Evolutionary conservation across 2,888 invertebrate species (phyloP).

Genomic region (Leuctra nigra): DNA sequence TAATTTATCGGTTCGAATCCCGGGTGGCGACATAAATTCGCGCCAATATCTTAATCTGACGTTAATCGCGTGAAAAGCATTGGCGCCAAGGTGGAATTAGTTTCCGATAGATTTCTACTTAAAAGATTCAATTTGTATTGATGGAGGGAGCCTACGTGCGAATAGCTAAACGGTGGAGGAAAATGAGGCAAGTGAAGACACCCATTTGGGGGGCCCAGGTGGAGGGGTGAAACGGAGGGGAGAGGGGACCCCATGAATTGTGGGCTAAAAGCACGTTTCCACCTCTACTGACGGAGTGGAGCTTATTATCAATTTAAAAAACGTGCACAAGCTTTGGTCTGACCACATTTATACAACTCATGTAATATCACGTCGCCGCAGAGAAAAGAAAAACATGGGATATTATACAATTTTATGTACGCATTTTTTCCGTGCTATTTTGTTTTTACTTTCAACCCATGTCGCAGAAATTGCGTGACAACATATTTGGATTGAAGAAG

Average conservation of each 20-base stretch:
- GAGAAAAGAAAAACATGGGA: no score
- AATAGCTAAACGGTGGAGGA: background rate
- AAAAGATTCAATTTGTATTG: conserved; percentile 18
- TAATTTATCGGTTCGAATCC: conserved; percentile 10
- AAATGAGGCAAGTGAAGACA: background rate
- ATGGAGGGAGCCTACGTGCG: background rate
- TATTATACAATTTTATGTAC: no score
- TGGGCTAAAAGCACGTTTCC: background rate
- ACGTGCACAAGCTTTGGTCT: no score
- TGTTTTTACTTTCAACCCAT: no score
- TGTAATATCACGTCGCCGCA: no score
- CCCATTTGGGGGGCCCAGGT: background rate
- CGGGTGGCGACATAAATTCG: conserved; percentile 4
- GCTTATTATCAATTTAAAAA: conserved; percentile 1
- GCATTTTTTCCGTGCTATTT: no score
- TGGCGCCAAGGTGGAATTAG: background rate
- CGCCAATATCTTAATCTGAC: conserved; percentile 18
- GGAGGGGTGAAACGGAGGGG: background rate
- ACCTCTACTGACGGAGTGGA: background rate
- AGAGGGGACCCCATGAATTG: background rate
- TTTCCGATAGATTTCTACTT: conserved; percentile 10
- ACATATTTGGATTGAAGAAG: no score
- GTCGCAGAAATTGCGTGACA: no score
- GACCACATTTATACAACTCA: no score
- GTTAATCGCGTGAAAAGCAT: conserved; percentile 6